Percentiles rank a stretch among this genome's conserved stretches.
Conservation (phyloP, 2,113 vertebrate genomes). For the Todiramphus chloris region DNA sequence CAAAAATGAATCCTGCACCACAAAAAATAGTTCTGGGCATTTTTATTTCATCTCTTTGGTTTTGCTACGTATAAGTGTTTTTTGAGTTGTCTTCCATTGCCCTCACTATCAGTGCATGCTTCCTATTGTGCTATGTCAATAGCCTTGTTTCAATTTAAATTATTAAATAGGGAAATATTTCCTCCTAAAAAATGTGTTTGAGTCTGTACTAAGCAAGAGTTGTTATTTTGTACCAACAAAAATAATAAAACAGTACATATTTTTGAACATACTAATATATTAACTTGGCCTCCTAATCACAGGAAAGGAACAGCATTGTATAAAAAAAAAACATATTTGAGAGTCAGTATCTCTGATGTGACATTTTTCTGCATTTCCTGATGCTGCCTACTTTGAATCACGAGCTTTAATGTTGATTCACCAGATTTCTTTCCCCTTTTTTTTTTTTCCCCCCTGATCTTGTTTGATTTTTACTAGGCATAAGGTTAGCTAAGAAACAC, state of each 20-base stretch:
- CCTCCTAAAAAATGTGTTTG: not conserved
- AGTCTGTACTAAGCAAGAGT: not conserved
- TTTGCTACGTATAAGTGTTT: not conserved
- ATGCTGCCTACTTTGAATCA: constrained; percentile 5
- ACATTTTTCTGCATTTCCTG: constrained; percentile 19
- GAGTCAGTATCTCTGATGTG: not conserved
- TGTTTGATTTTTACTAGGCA: not conserved
- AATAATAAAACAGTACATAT: not conserved
- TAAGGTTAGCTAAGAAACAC: not conserved
- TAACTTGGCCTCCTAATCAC: not conserved
- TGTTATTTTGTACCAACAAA: not conserved
- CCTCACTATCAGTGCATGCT: not conserved
- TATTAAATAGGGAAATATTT: not conserved
- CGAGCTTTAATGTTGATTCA: not conserved
- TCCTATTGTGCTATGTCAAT: not conserved
- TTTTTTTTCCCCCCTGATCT: not conserved
- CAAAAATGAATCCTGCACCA: not conserved
- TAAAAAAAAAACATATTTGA: not conserved
- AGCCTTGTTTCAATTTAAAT: constrained; percentile 17
- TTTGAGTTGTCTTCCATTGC: not conserved
- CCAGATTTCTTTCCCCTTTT: not conserved
- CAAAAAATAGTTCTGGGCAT: not conserved
- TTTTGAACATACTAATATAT: not conserved
- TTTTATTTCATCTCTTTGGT: not conserved
- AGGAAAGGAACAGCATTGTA: not conserved